These are phyloP conservation scores for Oscheius sp. DNA, from an alignment of 2,888 invertebrate species.

Conservation along the genomic window DNA sequence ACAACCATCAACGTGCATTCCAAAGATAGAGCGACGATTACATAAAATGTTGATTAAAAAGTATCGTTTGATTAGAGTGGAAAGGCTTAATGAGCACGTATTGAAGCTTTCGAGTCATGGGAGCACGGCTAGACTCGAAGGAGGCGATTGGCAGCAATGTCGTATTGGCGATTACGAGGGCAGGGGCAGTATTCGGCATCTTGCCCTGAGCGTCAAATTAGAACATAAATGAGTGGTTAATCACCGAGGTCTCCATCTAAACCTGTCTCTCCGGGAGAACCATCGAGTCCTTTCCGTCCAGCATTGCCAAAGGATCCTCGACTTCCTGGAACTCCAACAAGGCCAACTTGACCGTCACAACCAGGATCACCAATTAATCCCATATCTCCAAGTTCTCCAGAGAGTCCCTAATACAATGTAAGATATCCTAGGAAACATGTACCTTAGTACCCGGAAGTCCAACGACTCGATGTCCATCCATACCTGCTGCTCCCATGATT, in stretches of 20 bases:
- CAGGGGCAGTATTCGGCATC: conserved; percentile 28
- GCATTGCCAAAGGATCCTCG: conserved; percentile 39
- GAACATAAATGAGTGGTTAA: neutral
- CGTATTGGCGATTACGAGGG: conserved; percentile 25
- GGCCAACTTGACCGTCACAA: conserved; percentile 37
- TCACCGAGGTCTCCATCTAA: conserved; percentile 17
- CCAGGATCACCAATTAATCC: conserved; percentile 43
- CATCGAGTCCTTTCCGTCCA: conserved; percentile 30
- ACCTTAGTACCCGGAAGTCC: conserved; percentile 14
- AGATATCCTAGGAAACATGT: neutral
- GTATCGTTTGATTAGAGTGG: neutral
- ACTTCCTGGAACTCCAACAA: conserved; percentile 43
- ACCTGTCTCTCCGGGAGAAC: neutral
- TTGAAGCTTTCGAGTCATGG: neutral
- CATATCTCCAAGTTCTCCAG: conserved; percentile 3
- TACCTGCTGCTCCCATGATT: conserved; percentile 39
- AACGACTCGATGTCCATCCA: conserved; percentile 27
- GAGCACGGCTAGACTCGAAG: conserved; percentile 3
- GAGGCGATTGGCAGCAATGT: conserved; percentile 16
- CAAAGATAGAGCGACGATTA: conserved; percentile 1
- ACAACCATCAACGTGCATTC: neutral
- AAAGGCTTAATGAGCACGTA: neutral
- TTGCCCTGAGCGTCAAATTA: conserved; percentile 14
- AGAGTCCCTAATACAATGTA: neutral
- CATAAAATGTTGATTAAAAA: neutral